phyloP scores from a whole-genome alignment of 2,113 vertebrate genomes.

The Pygathrix nemaeus region DNA sequence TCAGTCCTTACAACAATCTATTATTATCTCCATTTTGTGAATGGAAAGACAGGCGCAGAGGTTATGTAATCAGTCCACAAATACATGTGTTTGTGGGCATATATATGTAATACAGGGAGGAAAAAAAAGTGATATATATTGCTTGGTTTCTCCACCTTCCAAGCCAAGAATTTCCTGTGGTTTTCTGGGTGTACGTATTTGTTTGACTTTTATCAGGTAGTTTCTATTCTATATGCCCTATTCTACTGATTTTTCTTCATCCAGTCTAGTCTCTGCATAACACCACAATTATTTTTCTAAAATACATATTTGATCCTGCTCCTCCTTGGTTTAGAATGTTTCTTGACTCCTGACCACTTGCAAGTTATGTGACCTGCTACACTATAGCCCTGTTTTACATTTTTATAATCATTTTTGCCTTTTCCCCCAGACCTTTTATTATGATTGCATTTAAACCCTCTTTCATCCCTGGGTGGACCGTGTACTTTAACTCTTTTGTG shows the following conservation, averaged over 20 bases:
- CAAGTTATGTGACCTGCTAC: background rate
- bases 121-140: background rate
- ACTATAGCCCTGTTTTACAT: background rate
- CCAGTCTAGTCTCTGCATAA: background rate
- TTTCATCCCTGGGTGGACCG: background rate
- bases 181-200: background rate
- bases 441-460: background rate
- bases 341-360: background rate
- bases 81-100: background rate
- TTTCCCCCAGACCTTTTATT: background rate
- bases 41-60: background rate
- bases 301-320: background rate
- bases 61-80: background rate
- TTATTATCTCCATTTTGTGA: background rate
- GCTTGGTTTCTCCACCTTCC: background rate
- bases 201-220: background rate
- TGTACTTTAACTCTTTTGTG: background rate
- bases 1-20: background rate
- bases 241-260: background rate
- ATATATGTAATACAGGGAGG: background rate
- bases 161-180: background rate
- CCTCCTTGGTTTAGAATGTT: background rate
- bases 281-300: background rate
- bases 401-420: background rate
- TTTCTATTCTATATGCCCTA: background rate